Percentiles rank a stretch among this genome's conserved stretches.
Evolutionary conservation across 2,888 invertebrate genomes (phyloP).

Genomic region (Tridacna crocea): DNA sequence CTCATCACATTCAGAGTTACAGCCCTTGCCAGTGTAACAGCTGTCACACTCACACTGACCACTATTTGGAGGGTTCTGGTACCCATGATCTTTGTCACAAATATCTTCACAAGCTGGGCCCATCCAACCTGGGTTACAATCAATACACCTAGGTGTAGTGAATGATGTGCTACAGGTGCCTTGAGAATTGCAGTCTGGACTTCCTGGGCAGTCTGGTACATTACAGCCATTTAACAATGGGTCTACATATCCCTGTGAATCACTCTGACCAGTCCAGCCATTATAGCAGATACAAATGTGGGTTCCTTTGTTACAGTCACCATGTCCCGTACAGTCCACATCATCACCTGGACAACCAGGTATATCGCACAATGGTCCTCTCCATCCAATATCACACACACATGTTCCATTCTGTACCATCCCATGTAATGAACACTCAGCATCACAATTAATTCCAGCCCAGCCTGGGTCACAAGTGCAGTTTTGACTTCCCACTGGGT

Average conservation of each 20-base stretch:
- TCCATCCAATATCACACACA: constrained; percentile 71
- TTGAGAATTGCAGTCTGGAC: constrained; percentile 70
- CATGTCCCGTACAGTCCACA: constrained; percentile 72
- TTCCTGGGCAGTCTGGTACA: constrained; percentile 73
- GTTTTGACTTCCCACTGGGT: constrained; percentile 65
- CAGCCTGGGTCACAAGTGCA: constrained; percentile 74
- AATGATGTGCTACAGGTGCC: constrained; percentile 65
- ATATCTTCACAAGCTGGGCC: constrained; percentile 69
- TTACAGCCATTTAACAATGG: constrained; percentile 65
- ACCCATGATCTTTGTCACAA: constrained; percentile 65
- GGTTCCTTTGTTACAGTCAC: constrained; percentile 69
- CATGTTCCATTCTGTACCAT: constrained; percentile 59
- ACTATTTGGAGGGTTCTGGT: constrained; percentile 66
- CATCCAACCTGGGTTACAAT: constrained; percentile 70
- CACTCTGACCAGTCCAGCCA: constrained; percentile 71
- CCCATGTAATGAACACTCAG: constrained; percentile 73
- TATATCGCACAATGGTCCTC: constrained; percentile 71
- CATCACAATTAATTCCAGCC: constrained; percentile 71
- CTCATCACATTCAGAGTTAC: constrained; percentile 64
- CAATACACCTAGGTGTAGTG: constrained; percentile 66
- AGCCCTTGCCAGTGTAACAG: constrained; percentile 69
- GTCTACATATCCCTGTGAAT: constrained; percentile 31
- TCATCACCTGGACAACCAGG: constrained; percentile 74
- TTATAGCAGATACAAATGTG: constrained; percentile 70
- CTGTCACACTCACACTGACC: constrained; percentile 67